These are phyloP conservation scores for Scleropages formosus DNA, from an alignment of 2,797 vertebrate species.

Conservation along the genomic window DNA sequence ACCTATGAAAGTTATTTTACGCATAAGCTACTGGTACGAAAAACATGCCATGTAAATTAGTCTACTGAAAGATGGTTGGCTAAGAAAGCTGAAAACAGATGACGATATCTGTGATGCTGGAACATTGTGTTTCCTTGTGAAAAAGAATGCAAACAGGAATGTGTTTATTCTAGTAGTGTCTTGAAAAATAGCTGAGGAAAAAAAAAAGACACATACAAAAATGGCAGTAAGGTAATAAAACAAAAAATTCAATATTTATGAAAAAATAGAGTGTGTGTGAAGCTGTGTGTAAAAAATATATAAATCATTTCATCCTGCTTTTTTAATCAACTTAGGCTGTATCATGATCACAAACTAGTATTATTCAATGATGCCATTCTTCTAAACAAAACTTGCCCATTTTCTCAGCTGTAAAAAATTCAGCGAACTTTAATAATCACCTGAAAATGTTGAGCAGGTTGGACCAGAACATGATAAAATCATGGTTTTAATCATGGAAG, in stretches of 20 bases:
- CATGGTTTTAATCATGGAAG: too few species aligned
- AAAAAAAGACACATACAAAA: not conserved
- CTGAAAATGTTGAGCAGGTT: not conserved
- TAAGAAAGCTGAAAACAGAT: slow-evolving; percentile 30
- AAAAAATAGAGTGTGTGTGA: slow-evolving; percentile 9
- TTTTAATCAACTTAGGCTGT: slow-evolving; percentile 2
- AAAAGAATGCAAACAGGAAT: slow-evolving; percentile 33
- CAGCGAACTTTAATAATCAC: slow-evolving; percentile 20
- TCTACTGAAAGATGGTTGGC: slow-evolving; percentile 1
- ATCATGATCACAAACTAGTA: not conserved
- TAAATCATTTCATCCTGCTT: not conserved
- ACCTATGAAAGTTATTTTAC: not conserved
- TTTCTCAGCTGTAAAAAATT: slow-evolving; percentile 4
- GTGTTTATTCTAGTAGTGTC: slow-evolving; percentile 23
- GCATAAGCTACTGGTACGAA: slow-evolving; percentile 19
- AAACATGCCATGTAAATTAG: slow-evolving; percentile 5
- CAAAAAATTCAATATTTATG: slow-evolving; percentile 21
- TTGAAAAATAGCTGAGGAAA: slow-evolving; percentile 16
- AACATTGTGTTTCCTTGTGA: slow-evolving; percentile 32
- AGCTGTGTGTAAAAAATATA: not conserved
- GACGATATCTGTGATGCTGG: slow-evolving; percentile 22
- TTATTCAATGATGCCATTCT: not conserved
- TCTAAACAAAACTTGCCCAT: not conserved
- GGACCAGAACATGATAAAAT: not conserved
- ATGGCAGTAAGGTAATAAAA: not conserved